Conservation (phyloP, 2,113 vertebrate species). For the Festucalex cinctus region DNA sequence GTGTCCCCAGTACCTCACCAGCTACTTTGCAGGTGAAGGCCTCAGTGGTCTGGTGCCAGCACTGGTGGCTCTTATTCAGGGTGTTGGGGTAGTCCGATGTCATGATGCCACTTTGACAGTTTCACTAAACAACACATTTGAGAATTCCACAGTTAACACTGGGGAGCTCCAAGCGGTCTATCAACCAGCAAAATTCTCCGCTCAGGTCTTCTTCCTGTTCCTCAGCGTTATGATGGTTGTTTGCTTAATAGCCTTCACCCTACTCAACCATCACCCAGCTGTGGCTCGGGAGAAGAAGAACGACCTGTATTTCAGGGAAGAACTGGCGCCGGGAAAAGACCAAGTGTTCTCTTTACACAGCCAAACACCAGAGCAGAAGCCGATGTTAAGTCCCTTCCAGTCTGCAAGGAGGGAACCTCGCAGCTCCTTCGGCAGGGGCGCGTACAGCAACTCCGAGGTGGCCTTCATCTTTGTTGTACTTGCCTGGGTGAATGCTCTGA, state of each 20-base stretch:
- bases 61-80: slow-evolving; percentile 76
- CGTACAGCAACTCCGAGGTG: slow-evolving; percentile 58
- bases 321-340: slow-evolving; percentile 43
- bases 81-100: slow-evolving; percentile 73
- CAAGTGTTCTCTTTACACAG: slow-evolving; percentile 48
- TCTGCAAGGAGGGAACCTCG: slow-evolving; percentile 19
- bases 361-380: slow-evolving; percentile 66
- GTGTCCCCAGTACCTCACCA: slow-evolving; percentile 73
- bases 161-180: slow-evolving; percentile 58
- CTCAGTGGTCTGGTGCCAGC: slow-evolving; percentile 80
- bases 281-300: slow-evolving; percentile 61
- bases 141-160: slow-evolving; percentile 32
- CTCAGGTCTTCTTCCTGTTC: slow-evolving; percentile 76
- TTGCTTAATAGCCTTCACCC: slow-evolving; percentile 70
- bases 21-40: slow-evolving; percentile 79
- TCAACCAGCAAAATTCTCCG: slow-evolving; percentile 76
- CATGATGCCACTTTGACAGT: slow-evolving; percentile 48
- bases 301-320: slow-evolving; percentile 49
- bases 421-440: slow-evolving; percentile 61
- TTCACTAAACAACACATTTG: slow-evolving; percentile 21
- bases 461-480: slow-evolving; percentile 74
- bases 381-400: slow-evolving; percentile 62
- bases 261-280: slow-evolving; percentile 74
- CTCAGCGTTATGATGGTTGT: slow-evolving; percentile 76
- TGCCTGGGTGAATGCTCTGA: slow-evolving; percentile 81